Conservation (phyloP, 2,113 vertebrate species). For the Osmerus eperlanus region DNA sequence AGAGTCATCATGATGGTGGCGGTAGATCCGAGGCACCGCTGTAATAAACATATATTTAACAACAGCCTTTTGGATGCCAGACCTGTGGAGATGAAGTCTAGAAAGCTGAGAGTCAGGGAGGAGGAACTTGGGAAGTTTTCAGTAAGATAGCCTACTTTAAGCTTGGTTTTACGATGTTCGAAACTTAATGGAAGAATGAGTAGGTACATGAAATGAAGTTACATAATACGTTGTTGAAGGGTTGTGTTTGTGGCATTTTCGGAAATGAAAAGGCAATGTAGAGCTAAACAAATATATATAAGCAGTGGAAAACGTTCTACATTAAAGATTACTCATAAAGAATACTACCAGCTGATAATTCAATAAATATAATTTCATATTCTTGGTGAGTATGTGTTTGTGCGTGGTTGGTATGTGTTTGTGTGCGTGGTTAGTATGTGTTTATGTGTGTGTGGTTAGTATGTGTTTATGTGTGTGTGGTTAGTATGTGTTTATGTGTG, state of each 20-base stretch:
- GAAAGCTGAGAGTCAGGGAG: neutral
- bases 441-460: neutral
- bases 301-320: too few species aligned
- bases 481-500: neutral
- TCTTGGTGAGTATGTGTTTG: neutral
- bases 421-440: neutral
- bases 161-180: too few species aligned
- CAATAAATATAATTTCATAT: neutral
- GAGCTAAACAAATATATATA: too few species aligned
- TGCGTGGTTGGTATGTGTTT: neutral
- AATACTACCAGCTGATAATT: too few species aligned
- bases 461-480: neutral
- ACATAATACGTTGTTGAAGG: too few species aligned
- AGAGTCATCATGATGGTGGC: slow-evolving; percentile 16
- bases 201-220: too few species aligned
- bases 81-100: neutral
- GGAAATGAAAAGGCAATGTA: too few species aligned
- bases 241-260: too few species aligned
- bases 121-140: neutral
- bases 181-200: too few species aligned
- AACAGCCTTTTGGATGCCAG: neutral
- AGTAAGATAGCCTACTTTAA: too few species aligned
- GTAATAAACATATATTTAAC: slow-evolving; percentile 26
- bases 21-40: slow-evolving; percentile 1
- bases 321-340: too few species aligned